Base-by-base conservation (phyloP, 2,888 invertebrate species). In the Acronicta leporina region DNA sequence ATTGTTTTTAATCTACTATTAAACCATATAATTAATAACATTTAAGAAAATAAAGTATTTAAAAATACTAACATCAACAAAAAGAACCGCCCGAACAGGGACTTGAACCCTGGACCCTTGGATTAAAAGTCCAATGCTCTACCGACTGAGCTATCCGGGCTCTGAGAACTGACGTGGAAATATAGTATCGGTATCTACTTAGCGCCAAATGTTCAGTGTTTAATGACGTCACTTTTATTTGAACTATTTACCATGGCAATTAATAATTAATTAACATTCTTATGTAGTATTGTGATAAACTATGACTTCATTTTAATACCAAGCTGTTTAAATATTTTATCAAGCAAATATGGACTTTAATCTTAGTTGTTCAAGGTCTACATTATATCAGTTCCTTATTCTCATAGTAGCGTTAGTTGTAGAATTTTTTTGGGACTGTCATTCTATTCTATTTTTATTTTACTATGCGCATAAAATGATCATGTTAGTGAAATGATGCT, bases 121-220 rank as follows among this genome's bases (percentile, higher is more conserved):
- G 94, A 94, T 94, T 94, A 94, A 94, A 94, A 94, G 94, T 94
- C 94, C 94, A 94, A 94, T 94, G 94, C 95, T 94, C 94, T 95
- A 95, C 94, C 95, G 94, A 95, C 94, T 95, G 94, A 94, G 94
- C 95, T 94, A 94, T 94, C 94, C 94, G 94, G 95, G 94, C 94
- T 86, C 71, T 63, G 82, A 9, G 0, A 0, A 0, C 0, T 38
- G 0, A 0, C 0, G 0, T 0, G 0, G 63, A 77, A 77, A 76
- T 79, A 50, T 4, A 9, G 3, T 0, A 8, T n/a, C 0, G 1
- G 0, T 30, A 59, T 44, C 48, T 64, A 52, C n/a, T 7, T 2
- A 5, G 20, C 16, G 38, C 45, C 16, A 20, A 47, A 40, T 33
- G 20, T 52, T 38, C n/a, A 40, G 42, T 5, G 40, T n/a, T 11